Evolutionary conservation across 2,888 invertebrate species (phyloP), one percentile per base, ranked within the genome.

Genomic region (Clunio marinus): DNA sequence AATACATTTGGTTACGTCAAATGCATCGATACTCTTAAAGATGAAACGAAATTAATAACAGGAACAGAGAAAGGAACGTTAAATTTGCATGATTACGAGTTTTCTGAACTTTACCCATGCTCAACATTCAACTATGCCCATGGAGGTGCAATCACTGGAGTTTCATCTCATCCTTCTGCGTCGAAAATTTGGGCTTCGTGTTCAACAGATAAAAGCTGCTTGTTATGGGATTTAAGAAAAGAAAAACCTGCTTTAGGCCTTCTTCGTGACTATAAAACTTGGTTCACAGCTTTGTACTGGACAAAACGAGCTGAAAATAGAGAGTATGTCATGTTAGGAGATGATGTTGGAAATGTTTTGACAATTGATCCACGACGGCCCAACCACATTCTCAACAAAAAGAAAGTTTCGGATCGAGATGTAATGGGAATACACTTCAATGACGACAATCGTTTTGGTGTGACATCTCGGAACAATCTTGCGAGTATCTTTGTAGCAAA

Each of bases 271-370:
- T 15, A 57, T 25, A 4, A 57, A 2, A 5, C 24, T 15, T 13
- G 10, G 7, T 15, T 57, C 4, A 57, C 25, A 4, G 27, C 27
- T 10, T 5, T 57, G 24, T 20, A 57, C 13, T 57, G 57, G 57
- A 57, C 57, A 57, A 27, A 20, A 10, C 7, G 25, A 15, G 57
- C 24, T 5, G 57, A 57, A 27, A 57, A 57, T 25, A 57, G 13
- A 8, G 27, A 15, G 5, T 15, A 25, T 7, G 20, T 57, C 25
- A 25, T 57, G 27, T n/a, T 57, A n/a, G 57, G 57, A 4, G 57
- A 57, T 15, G 57, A 57, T 25, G 13, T 20, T 27, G 57, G 57
- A 57, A 57, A 57, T 15, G 5, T 57, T 27, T n/a, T 57, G 10
- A 57, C 27, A 5, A 13, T 57, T 22, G 57, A 57, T 27, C 5